Evolutionary conservation across 1,140 invertebrate species (phyloP).

Genomic region (Globodera rostochiensis): DNA sequence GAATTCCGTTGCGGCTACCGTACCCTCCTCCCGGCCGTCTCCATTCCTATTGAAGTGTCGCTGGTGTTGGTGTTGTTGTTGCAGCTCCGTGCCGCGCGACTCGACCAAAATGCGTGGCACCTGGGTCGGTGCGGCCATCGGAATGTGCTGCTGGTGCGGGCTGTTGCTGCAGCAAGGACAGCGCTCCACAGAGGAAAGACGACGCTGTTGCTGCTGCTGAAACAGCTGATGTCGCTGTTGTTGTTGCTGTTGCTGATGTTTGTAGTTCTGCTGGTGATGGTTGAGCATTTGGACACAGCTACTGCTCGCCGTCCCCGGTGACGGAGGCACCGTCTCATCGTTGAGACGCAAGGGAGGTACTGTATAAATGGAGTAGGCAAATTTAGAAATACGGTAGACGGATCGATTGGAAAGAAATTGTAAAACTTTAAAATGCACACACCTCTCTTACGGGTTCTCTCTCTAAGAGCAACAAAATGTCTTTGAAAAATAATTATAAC

Average conservation of each 20-base stretch:
- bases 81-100: too few species aligned
- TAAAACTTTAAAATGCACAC: too few species aligned
- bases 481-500: too few species aligned
- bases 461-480: too few species aligned
- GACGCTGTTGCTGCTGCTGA: not conserved
- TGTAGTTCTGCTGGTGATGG: not conserved
- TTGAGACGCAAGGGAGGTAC: constrained; percentile 24
- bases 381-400: not conserved
- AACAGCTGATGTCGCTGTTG: constrained; percentile 5
- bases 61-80: not conserved
- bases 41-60: not conserved
- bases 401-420: not conserved
- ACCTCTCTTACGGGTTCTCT: too few species aligned
- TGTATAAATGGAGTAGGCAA: not conserved
- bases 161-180: constrained; percentile 26
- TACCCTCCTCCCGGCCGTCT: not conserved
- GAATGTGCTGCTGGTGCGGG: constrained; percentile 1
- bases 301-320: not conserved
- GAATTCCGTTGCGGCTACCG: not conserved
- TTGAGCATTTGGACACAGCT: not conserved
- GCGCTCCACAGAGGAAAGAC: constrained; percentile 21
- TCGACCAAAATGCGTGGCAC: not conserved
- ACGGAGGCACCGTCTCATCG: not conserved
- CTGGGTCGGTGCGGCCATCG: not conserved
- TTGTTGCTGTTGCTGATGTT: not conserved